Evolutionary conservation across 2,113 vertebrate genomes (phyloP), one percentile per base, ranked within the genome.

Genomic region (Andinoacara biseriatus): DNA sequence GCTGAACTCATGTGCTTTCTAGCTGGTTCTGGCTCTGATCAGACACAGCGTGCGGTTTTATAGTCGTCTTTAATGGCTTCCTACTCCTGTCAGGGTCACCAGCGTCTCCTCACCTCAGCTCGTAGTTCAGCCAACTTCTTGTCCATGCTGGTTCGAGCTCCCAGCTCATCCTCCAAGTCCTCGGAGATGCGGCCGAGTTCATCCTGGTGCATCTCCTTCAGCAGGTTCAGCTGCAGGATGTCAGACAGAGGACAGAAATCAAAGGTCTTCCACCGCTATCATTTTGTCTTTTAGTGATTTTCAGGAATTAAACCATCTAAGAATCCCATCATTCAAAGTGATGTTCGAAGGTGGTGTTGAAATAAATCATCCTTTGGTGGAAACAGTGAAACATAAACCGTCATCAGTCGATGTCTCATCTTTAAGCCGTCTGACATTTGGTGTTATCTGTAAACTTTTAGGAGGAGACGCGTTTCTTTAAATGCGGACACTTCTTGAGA

Each of bases 161-260:
- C 98, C 75, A 99, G 95, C 76, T 99, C 98, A 0, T 99, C 98
- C 90, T 99, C 98, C 86, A 99, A 93, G 92, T 99, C 98, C 85
- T 99, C 98, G 0, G 98, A 98, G 90, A 99, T 99, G 58, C 98
- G 97, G 3, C 98, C 98, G 38, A 99, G 93, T 83, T 99, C 98
- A 0, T 99, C 98, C 93, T 99, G 97, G 87, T 99, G 98, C 8
- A 98, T 94, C 81, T 99, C 98, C 94, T 97, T 99, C 82, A 99
- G 95, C 85, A 99, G 95, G 88, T 97, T 98, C 83, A 99, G 95
- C 98, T 99, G 87, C 22, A 76, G 3, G 15, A 20, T 6, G 26
- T 29, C 7, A 31, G 22, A 22, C 11, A 11, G 9, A n/a, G 62
- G 7, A 3, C 3, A 3, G 33, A 26, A 43, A 1, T 58, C 22